Conservation (phyloP, 2,888 invertebrate genomes). For the Panzeria rudis region DNA sequence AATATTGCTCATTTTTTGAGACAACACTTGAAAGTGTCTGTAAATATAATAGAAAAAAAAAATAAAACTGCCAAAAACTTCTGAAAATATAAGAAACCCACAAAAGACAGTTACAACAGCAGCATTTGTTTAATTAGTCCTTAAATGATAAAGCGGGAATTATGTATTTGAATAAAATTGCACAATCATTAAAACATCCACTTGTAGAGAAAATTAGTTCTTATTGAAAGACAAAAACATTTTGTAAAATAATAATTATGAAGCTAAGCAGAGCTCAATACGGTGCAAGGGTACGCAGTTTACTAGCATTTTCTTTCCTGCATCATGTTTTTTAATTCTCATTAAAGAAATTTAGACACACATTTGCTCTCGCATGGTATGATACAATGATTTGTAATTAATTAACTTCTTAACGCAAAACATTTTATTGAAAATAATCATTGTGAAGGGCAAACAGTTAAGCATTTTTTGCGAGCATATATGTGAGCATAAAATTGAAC, state of each 20-base stretch:
- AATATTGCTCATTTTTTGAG: slow-evolving; percentile 7
- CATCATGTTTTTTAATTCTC: too few species aligned
- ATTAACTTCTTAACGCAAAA: too few species aligned
- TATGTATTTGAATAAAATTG: background rate
- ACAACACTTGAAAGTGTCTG: slow-evolving; percentile 20
- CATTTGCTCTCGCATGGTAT: too few species aligned
- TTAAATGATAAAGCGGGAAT: slow-evolving; percentile 28
- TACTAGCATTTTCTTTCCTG: too few species aligned
- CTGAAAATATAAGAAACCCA: slow-evolving; percentile 1
- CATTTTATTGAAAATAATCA: too few species aligned
- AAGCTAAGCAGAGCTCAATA: background rate
- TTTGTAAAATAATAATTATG: background rate
- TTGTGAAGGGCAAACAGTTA: too few species aligned
- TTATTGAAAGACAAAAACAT: background rate
- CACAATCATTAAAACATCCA: background rate
- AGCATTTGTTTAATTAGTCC: slow-evolving; percentile 63
- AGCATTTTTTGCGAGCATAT: too few species aligned
- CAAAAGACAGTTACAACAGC: background rate
- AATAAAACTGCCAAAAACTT: slow-evolving; percentile 24
- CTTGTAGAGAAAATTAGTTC: background rate
- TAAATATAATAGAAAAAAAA: background rate
- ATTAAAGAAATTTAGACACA: too few species aligned
- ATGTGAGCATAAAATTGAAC: too few species aligned
- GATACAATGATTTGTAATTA: too few species aligned
- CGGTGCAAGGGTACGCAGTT: too few species aligned